Conservation (phyloP, 1,140 invertebrate genomes). For the Macrotrachela quadricornifera region DNA sequence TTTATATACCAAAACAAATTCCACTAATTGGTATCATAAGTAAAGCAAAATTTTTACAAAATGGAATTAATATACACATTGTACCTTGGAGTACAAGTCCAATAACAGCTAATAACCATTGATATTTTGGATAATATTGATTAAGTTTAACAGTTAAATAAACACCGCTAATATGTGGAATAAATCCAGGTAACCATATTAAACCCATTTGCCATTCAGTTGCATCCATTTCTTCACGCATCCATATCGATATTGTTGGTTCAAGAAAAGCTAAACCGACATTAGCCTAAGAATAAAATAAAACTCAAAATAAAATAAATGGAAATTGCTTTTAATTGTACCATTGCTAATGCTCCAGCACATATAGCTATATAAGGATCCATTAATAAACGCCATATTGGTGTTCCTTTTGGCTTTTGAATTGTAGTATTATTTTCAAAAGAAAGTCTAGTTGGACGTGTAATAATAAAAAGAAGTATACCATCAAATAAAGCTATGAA, state of each 20-base stretch:
- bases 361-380: constrained; percentile 93
- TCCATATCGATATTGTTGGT: constrained; percentile 95
- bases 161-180: constrained; percentile 90
- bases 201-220: constrained; percentile 96
- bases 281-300: constrained; percentile 42
- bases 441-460: constrained; percentile 36
- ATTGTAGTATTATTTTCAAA: constrained; percentile 14
- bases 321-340: constrained; percentile 49
- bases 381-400: constrained; percentile 80
- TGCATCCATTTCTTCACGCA: constrained; percentile 74
- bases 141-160: constrained; percentile 85
- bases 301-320: no score
- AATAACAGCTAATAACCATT: constrained; percentile 80
- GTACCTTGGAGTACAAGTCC: constrained; percentile 85
- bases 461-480: constrained; percentile 76
- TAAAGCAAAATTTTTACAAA: constrained; percentile 64
- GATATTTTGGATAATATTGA: constrained; percentile 72
- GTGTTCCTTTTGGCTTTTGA: constrained; percentile 36
- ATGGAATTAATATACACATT: constrained; percentile 85
- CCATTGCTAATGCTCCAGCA: constrained; percentile 91
- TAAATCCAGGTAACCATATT: constrained; percentile 96
- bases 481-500: constrained; percentile 80
- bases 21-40: constrained; percentile 90
- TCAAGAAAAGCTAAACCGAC: constrained; percentile 92
- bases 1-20: constrained; percentile 78